phyloP scores from a whole-genome alignment of 2,797 vertebrate species.

The Todus mexicanus region DNA sequence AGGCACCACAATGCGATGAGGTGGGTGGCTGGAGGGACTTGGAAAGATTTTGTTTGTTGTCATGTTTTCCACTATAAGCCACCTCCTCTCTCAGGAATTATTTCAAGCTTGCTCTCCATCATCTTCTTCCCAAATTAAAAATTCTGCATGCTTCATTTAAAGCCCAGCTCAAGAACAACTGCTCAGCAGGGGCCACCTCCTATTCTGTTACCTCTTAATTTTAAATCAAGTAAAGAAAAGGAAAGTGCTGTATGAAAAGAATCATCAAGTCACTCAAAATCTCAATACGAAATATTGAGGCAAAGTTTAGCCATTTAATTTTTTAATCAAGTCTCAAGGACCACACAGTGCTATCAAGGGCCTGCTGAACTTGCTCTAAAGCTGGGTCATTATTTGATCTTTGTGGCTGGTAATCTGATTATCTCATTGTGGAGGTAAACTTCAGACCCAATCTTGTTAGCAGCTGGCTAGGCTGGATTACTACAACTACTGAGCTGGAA shows the following conservation, averaged over 20 bases:
- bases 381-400: slow-evolving; percentile 99
- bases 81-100: slow-evolving; percentile 48
- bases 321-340: slow-evolving; percentile 97
- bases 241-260: slow-evolving; percentile 74
- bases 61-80: background rate
- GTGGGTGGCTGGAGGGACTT: background rate
- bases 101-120: slow-evolving; percentile 66
- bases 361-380: slow-evolving; percentile 98
- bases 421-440: slow-evolving; percentile 99
- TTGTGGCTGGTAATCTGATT: slow-evolving; percentile 99
- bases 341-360: slow-evolving; percentile 99
- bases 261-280: slow-evolving; percentile 80
- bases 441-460: slow-evolving; percentile 99
- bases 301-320: slow-evolving; percentile 87
- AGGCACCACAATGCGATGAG: background rate
- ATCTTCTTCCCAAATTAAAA: slow-evolving; percentile 72
- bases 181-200: slow-evolving; percentile 72
- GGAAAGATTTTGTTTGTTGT: slow-evolving; percentile 40
- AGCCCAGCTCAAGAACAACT: slow-evolving; percentile 75
- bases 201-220: slow-evolving; percentile 75
- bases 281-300: slow-evolving; percentile 80
- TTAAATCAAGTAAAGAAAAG: slow-evolving; percentile 70
- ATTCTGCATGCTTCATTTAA: slow-evolving; percentile 78
- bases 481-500: slow-evolving; percentile 97
- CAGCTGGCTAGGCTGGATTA: slow-evolving; percentile 99